These are phyloP conservation scores for Chaetogeoica ovagalla DNA, from an alignment of 2,888 invertebrate species.

Conservation along the genomic window DNA sequence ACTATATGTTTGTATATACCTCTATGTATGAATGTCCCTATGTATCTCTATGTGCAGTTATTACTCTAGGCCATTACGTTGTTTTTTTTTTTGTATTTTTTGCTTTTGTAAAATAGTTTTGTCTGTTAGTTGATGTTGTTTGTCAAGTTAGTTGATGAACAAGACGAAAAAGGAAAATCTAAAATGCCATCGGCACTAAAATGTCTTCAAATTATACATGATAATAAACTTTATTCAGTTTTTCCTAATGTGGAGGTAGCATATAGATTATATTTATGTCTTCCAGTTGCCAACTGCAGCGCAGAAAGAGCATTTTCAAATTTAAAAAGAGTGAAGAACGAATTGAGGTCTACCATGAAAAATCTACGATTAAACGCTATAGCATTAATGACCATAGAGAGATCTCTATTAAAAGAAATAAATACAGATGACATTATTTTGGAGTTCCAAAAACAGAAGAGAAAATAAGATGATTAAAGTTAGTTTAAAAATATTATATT, in stretches of 20 bases:
- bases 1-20: too few relatives aligned
- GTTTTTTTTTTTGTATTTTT: too few relatives aligned
- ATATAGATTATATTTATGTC: neutral
- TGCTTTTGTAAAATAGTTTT: too few relatives aligned
- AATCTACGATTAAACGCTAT: neutral
- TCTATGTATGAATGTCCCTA: too few relatives aligned
- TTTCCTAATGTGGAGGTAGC: neutral
- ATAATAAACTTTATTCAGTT: slow-evolving; percentile 11
- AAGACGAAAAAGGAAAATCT: neutral
- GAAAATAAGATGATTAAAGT: too few relatives aligned
- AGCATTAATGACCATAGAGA: neutral
- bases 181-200: slow-evolving; percentile 3
- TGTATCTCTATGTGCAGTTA: too few relatives aligned
- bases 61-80: too few relatives aligned
- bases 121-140: too few relatives aligned
- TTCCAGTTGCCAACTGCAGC: slow-evolving; percentile 2
- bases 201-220: slow-evolving; percentile 5
- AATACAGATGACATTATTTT: too few relatives aligned
- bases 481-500: too few relatives aligned
- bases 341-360: slow-evolving; percentile 5
- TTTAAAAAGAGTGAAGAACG: slow-evolving; percentile 22
- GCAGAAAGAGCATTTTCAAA: slow-evolving; percentile 19
- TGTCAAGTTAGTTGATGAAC: neutral
- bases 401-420: neutral
- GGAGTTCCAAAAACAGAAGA: too few relatives aligned